Evolutionary conservation across 2,113 vertebrate species (phyloP), one percentile per base, ranked within the genome.

Genomic region (Clupea harengus): DNA sequence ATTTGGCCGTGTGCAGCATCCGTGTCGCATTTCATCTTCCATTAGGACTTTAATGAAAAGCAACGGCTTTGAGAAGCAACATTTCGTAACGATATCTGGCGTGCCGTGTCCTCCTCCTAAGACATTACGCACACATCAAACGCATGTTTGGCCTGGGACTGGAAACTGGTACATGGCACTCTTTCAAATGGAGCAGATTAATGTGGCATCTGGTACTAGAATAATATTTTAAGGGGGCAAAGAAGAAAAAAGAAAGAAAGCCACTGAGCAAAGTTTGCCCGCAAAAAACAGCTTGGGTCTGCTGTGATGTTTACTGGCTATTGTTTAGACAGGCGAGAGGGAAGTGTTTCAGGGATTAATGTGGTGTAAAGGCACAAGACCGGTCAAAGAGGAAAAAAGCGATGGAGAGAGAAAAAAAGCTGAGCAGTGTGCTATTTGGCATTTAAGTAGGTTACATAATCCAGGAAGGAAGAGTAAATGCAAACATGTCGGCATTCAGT

Each of bases 281-380:
- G 85, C 89, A 50, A 84, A 86, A 82, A 87, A 84, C 20, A 49
- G 86, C 86, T 88, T 78, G 81, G 82, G 67, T 52, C 81, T 45
- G 50, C 64, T 81, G 84, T 82, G 18, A 52, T 84, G 86, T 88
- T 90, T 88, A 86, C 64, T 85, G 85, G 86, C 88, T 82, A 87
- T 87, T 91, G 88, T 91, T 89, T 84, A 86, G 86, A 87, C 86
- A 81, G 84, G 25, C 25, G 39, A 75, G 85, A 85, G 84, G 88
- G 86, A 88, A 87, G 87, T 84, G 84, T 88, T 89, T 88, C 83
- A 89, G 83, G 88, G 88, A 89, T 88, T 89, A 85, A 87, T 88
- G 81, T 88, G 88, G 85, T 87, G 87, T 83, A 88, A 89, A 89
- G 85, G 81, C 64, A 80, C 28, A 80, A 67, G 46, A 83, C 81